phyloP scores from a whole-genome alignment of 2,888 invertebrate species.

The Spodoptera exigua region DNA sequence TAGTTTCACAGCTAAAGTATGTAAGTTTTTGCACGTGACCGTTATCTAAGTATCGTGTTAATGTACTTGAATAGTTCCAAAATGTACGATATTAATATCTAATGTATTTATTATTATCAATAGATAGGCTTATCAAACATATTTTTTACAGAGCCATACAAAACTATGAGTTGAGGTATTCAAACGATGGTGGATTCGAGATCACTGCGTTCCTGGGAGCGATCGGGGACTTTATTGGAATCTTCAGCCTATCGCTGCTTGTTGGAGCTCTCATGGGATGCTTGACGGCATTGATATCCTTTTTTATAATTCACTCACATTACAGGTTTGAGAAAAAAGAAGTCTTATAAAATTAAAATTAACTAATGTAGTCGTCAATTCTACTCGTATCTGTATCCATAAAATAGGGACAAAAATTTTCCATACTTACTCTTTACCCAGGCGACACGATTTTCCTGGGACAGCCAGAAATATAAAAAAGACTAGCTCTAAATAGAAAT shows the following conservation, averaged over 20 bases:
- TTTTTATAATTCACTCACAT: constrained; percentile 75
- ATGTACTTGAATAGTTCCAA: not conserved
- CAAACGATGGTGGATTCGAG: constrained; percentile 96
- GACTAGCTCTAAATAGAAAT: too few relatives aligned
- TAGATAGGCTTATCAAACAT: constrained; percentile 7
- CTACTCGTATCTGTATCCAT: too few relatives aligned
- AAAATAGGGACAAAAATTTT: too few relatives aligned
- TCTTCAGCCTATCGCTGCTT: constrained; percentile 96
- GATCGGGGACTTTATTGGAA: constrained; percentile 96
- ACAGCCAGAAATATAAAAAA: too few relatives aligned
- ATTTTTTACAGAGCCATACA: constrained; percentile 92
- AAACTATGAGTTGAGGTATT: constrained; percentile 95
- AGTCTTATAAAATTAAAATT: too few relatives aligned
- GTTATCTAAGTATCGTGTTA: too few relatives aligned
- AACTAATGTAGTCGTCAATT: too few relatives aligned
- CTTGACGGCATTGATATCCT: constrained; percentile 97
- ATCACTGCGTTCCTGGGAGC: constrained; percentile 96
- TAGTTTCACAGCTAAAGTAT: too few relatives aligned
- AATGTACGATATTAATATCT: constrained; percentile 6
- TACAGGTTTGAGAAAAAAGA: too few relatives aligned
- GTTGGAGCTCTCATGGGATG: constrained; percentile 98
- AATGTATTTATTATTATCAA: not conserved
- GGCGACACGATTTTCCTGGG: too few relatives aligned
- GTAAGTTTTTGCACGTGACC: too few relatives aligned
- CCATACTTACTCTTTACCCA: too few relatives aligned